Evolutionary conservation across 2,113 vertebrate species (phyloP), one percentile per base, ranked within the genome.

Genomic region (Smithornis capensis): DNA sequence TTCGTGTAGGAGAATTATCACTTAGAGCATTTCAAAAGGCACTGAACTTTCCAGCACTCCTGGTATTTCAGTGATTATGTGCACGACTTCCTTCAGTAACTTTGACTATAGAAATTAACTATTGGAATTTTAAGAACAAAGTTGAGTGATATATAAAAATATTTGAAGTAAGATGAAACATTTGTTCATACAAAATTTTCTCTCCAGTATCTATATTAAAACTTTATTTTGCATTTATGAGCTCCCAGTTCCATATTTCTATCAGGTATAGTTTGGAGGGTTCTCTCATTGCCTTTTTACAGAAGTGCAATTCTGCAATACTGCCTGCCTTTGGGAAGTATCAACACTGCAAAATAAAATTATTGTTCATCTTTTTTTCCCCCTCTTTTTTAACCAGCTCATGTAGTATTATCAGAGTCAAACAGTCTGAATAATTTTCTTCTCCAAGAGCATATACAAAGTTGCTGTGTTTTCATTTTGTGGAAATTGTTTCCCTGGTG

Each of bases 371-470:
- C 22, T 80, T 59, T 15, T 33, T 33, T 14, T 22, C 6, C 55
- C 52, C 68, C 60, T 88, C 14, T 28, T 71, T 85, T 94, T 91
- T 78, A 87, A 76, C 42, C 17, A 60, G 49, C 14, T 87, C 52
- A 73, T 62, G 45, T 18, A 42, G 19, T 56, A 59, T 76, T 95
- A 90, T 60, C 52, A 88, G 94, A 95, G 28, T 71, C 87, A 95
- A 62, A 74, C 49, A 83, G 70, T 92, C 90, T 77, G 57, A 85
- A 93, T 65, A 95, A 95, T 97, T 97, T 96, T 96, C 37, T 90
- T 90, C 84, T 96, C 83, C 88, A 38, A 78, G 2, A 81, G 3
- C 31, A 52, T 35, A 24, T 81, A 88, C 55, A 69, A 85, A 87
- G 85, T 63, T 93, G 37, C 71, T 76, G 23, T 82, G 57, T 91